Conservation (phyloP, 2,888 invertebrate genomes). For the Entomobrya proxima region DNA sequence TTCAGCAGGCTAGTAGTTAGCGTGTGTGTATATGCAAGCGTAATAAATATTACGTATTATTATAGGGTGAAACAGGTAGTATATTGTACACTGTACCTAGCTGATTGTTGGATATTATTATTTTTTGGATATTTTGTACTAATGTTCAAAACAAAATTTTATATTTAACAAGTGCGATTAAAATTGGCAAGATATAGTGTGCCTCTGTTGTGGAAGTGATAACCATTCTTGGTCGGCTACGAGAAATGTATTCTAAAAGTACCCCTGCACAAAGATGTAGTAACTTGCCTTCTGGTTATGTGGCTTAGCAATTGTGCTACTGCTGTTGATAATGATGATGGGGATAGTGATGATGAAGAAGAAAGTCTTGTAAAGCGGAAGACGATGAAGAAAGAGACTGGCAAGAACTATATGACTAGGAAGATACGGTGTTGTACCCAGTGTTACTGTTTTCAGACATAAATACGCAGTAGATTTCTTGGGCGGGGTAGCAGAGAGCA, state of each 20-base stretch:
- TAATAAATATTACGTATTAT: constrained; percentile 41
- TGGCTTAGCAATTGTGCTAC: background rate
- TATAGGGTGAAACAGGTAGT: constrained; percentile 43
- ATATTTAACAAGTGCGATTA: background rate
- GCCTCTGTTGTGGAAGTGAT: background rate
- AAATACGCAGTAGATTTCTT: constrained; percentile 59
- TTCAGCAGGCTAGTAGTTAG: background rate
- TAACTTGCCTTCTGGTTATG: background rate
- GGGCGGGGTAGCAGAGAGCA: constrained; percentile 68
- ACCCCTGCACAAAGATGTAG: background rate
- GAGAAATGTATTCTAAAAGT: background rate
- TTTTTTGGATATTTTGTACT: background rate
- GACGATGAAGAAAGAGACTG: constrained; percentile 2
- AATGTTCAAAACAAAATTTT: background rate
- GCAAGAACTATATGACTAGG: background rate
- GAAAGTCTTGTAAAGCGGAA: constrained; percentile 45
- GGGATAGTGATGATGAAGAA: constrained; percentile 20
- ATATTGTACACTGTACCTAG: constrained; percentile 34
- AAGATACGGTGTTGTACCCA: background rate
- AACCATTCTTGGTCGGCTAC: background rate
- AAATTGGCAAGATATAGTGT: too few relatives aligned
- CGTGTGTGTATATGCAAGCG: background rate
- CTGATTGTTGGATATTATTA: constrained; percentile 35
- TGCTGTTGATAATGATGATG: constrained; percentile 6
- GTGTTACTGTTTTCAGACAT: background rate